Conservation (phyloP, 2,888 invertebrate species). For the Therioaphis trifolii region DNA sequence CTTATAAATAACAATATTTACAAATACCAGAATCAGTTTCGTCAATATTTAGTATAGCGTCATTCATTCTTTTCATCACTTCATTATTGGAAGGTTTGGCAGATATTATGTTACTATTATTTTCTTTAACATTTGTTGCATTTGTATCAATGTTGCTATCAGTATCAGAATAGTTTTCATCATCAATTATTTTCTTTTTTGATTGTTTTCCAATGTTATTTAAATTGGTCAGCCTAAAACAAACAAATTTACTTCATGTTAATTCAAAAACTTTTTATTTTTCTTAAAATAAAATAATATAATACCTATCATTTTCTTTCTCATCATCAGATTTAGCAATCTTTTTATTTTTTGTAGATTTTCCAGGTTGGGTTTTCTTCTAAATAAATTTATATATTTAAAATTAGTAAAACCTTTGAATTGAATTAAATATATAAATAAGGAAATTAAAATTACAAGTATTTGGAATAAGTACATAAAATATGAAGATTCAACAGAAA, state of each 20-base stretch:
- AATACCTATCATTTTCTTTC: constrained; percentile 34
- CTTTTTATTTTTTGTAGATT: neutral
- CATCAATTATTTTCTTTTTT: neutral
- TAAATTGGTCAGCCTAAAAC: constrained; percentile 24
- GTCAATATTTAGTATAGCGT: neutral
- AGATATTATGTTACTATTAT: neutral
- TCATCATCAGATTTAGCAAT: constrained; percentile 18
- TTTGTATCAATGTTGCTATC: too few species aligned
- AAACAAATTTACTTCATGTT: neutral
- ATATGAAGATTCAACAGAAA: too few species aligned
- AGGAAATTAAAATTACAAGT: too few species aligned
- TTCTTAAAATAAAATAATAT: neutral
- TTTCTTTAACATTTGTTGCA: too few species aligned
- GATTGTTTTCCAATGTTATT: neutral
- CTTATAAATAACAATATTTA: too few species aligned
- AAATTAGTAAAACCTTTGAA: neutral
- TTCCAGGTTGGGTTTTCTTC: neutral
- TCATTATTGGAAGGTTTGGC: neutral
- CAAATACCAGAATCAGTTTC: constrained; percentile 13
- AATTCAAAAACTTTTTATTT: neutral
- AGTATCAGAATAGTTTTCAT: neutral
- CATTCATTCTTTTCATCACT: neutral
- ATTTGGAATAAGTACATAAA: too few species aligned
- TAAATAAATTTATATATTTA: constrained; percentile 24
- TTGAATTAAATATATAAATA: too few species aligned